A percentile compares a stretch with the other conserved stretches of the same genome.
These are phyloP conservation scores for Arbacia lixula DNA, from an alignment of 53 echinoderm and acorn worm species.

Conservation along the genomic window DNA sequence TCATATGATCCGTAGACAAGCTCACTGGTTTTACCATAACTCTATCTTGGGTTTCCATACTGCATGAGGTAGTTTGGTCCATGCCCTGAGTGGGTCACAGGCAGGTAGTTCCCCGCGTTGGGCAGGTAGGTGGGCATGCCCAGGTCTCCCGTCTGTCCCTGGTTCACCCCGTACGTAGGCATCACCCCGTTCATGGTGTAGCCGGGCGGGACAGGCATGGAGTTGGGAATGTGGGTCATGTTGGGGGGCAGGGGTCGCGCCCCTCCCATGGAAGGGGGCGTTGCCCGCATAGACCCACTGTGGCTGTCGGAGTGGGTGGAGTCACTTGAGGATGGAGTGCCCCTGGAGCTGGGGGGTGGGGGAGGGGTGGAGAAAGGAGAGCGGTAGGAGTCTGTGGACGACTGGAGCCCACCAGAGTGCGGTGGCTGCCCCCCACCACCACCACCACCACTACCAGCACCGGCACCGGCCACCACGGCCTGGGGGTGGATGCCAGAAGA, in stretches of 20 bases:
- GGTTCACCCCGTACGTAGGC: constrained; percentile 41
- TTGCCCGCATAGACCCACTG: constrained; percentile 42
- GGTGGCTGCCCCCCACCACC: neutral
- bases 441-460: neutral
- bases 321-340: constrained; percentile 40
- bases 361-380: constrained; percentile 44
- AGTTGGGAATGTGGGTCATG: constrained; percentile 59
- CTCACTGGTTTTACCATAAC: neutral
- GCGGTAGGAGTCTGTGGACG: constrained; percentile 34
- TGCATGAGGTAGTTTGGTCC: constrained; percentile 89
- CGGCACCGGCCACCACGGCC: neutral
- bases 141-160: constrained; percentile 51
- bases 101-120: constrained; percentile 29
- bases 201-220: constrained; percentile 39
- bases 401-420: constrained; percentile 20
- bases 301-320: constrained; percentile 30
- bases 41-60: constrained; percentile 82
- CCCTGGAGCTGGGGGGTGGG: constrained; percentile 46
- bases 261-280: constrained; percentile 47
- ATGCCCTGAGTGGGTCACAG: constrained; percentile 15
- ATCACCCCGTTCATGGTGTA: constrained; percentile 64
- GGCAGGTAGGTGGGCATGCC: constrained; percentile 64
- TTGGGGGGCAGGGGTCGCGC: constrained; percentile 37
- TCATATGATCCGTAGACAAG: neutral
- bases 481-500: constrained; percentile 18